Percentiles rank a stretch among this genome's conserved stretches.
These are phyloP conservation scores for Microctonus aethiopoides DNA, from an alignment of 2,888 invertebrate genomes.

Conservation along the genomic window DNA sequence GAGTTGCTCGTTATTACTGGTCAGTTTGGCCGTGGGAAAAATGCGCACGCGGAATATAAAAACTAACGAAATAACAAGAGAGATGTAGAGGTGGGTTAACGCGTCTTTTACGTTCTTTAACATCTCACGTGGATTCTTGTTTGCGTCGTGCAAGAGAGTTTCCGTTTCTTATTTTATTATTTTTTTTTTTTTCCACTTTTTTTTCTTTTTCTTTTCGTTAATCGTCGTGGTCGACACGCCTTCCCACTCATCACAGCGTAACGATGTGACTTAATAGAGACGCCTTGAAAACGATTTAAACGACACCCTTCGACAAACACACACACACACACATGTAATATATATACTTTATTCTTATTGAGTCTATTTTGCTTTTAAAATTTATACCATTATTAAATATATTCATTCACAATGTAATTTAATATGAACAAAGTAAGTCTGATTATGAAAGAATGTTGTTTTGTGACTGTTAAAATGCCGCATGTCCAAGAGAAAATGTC, in stretches of 20 bases:
- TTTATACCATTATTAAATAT: neutral
- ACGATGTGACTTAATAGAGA: conserved; percentile 37
- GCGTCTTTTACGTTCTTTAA: neutral
- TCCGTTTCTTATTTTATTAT: neutral
- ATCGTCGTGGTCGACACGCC: conserved; percentile 40
- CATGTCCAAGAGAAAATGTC: conserved; percentile 7
- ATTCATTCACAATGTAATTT: neutral
- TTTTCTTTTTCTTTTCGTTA: conserved; percentile 34
- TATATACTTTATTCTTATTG: neutral
- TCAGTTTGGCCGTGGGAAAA: conserved; percentile 51
- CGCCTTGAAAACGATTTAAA: conserved; percentile 30
- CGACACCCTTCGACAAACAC: conserved; percentile 21
- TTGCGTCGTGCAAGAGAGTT: neutral
- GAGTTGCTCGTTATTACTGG: conserved; percentile 52
- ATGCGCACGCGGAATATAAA: conserved; percentile 21
- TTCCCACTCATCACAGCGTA: conserved; percentile 40
- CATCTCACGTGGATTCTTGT: conserved; percentile 8
- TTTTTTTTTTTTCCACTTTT: neutral
- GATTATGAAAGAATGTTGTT: neutral
- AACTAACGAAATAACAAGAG: neutral
- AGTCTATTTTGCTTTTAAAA: neutral
- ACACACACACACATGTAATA: conserved; percentile 1
- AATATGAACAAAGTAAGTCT: neutral
- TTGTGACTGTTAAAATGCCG: neutral
- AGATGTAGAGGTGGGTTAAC: neutral